Percentiles rank a stretch among this genome's conserved stretches.
These are phyloP conservation scores for Pachyuromys duprasi DNA, from an alignment of 2,797 vertebrate species.

Conservation along the genomic window DNA sequence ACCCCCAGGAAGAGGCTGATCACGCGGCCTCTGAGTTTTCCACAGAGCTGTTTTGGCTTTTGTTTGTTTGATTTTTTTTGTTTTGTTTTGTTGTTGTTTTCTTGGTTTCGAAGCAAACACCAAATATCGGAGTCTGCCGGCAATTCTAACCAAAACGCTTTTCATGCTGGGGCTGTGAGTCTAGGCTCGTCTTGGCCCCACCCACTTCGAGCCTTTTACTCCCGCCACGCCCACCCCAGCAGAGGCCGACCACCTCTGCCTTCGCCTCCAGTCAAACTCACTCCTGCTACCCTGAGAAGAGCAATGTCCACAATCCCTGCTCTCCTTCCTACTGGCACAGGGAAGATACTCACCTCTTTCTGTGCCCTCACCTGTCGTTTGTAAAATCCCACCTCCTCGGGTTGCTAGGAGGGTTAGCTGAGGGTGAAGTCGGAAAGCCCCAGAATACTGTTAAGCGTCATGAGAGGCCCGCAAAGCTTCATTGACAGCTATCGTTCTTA, in stretches of 20 bases:
- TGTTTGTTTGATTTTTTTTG: too few species aligned
- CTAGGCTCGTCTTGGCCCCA: neutral
- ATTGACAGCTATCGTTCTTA: neutral
- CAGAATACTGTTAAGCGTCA: neutral
- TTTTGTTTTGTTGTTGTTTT: too few species aligned
- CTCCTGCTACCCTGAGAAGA: neutral
- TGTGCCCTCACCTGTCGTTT: neutral
- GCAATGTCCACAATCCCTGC: neutral
- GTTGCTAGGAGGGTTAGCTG: neutral
- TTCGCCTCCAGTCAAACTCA: fast-evolving
- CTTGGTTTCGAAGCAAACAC: neutral
- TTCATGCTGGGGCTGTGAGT: neutral
- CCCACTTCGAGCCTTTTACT: neutral
- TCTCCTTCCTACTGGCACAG: neutral
- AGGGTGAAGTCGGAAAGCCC: neutral
- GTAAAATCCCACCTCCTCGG: neutral
- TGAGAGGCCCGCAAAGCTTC: neutral
- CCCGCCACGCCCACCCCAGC: neutral
- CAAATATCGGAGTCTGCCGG: neutral
- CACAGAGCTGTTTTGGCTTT: neutral
- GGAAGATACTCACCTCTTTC: neutral
- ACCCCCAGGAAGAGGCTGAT: neutral
- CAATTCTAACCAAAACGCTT: neutral
- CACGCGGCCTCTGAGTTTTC: neutral
- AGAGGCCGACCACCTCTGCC: too few species aligned